Base-by-base conservation (phyloP, 2,797 vertebrate species). In the Dromococcyx pavoninus region DNA sequence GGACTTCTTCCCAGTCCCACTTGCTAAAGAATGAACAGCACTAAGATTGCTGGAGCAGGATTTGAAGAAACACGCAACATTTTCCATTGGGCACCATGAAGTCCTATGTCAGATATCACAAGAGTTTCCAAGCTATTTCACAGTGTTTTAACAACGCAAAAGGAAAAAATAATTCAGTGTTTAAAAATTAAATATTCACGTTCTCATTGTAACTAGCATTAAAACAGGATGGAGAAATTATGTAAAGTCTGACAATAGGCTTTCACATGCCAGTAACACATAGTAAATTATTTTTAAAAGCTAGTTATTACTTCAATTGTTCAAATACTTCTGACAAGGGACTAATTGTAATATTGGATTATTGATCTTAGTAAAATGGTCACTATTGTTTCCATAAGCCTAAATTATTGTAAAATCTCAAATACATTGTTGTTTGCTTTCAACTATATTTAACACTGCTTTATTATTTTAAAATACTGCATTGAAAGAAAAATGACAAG, bases 401-500 rank as follows among this genome's bases (percentile, higher is more conserved):
- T 61, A 77, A 91, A 62, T 62, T 65, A 81, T 39, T 72, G 41
- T 81, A 76, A 86, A 86, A 82, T 70, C 64, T 88, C n/a, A 70
- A 44, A 69, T 6, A 5, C 32, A n/a, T 73, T 88, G 16, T 61
- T 71, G 41, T 71, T 69, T 83, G n/a, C 75, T 79, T 87, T 87
- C 60, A 87, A 79, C 27, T 78, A 48, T 33, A 77, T 67, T 86
- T 89, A 92, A 61, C 30, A 54, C 17, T 71, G 18, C 7, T 86
- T 91, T 88, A 61, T 65, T 81, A 75, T 72, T 94, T 78, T 81
- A 94, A 82, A 94, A 69, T 37, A 90, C 4, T 75, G 39, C 53
- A 80, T 88, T 75, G 65, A 80, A 93, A 96, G 89, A 53, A 93
- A 88, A 76, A 89, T 58, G 61, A 89, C 50, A 94, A 89, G 24